A percentile compares a stretch with the other conserved stretches of the same genome.
phyloP scores from a whole-genome alignment of 2,797 vertebrate species.

The Lutjanus argentimaculatus region DNA sequence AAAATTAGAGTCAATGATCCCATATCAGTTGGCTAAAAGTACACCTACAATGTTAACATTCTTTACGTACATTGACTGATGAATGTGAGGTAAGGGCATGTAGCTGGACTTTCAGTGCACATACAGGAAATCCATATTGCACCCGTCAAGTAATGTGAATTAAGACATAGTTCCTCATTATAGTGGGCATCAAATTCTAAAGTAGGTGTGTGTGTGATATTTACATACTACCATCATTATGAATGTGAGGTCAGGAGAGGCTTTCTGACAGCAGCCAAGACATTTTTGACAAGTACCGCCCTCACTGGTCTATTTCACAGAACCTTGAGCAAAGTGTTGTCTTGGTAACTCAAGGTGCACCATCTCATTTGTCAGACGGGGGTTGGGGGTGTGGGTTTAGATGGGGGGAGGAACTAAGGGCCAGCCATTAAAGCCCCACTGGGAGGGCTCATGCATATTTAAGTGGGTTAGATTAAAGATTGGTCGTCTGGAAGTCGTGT shows the following conservation, averaged over 20 bases:
- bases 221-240: constrained; percentile 39
- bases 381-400: constrained; percentile 24
- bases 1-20: background rate
- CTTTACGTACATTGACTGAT: background rate
- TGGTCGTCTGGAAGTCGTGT: constrained; percentile 54
- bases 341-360: constrained; percentile 55
- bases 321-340: constrained; percentile 61
- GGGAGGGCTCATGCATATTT: constrained; percentile 83
- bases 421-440: constrained; percentile 72
- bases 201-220: constrained; percentile 15
- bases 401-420: constrained; percentile 33
- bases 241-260: constrained; percentile 30
- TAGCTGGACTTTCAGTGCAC: background rate
- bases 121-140: constrained; percentile 13
- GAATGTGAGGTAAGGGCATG: background rate
- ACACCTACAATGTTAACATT: background rate
- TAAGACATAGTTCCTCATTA: constrained; percentile 24
- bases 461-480: constrained; percentile 75
- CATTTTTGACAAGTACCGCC: constrained; percentile 44
- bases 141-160: constrained; percentile 11
- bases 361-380: constrained; percentile 53
- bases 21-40: background rate
- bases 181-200: constrained; percentile 17
- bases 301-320: constrained; percentile 51
- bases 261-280: constrained; percentile 27